Evolutionary conservation across 1,140 invertebrate species (phyloP).

Genomic region (Octopus sinensis): DNA sequence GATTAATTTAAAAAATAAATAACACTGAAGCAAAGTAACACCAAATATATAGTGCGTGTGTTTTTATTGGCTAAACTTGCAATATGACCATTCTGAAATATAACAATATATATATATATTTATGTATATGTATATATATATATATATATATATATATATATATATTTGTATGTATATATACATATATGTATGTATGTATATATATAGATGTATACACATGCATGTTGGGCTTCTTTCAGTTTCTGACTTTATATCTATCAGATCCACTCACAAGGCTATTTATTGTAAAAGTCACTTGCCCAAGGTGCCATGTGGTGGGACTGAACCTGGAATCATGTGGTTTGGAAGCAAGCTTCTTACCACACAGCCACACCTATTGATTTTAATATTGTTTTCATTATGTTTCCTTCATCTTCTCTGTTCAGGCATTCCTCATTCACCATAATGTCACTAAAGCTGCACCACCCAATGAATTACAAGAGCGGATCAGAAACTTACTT

Average conservation of each 20-base stretch:
- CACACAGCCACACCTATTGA: too few species aligned
- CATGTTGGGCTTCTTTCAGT: background rate
- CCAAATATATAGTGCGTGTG: too few species aligned
- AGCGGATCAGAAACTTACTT: slow-evolving; percentile 73
- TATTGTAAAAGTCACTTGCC: too few species aligned
- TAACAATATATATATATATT: background rate
- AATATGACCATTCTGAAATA: too few species aligned
- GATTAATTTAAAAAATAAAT: too few species aligned
- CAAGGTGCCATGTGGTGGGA: too few species aligned
- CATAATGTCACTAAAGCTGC: slow-evolving; percentile 77
- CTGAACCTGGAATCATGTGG: too few species aligned
- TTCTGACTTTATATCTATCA: background rate
- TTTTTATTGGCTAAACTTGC: too few species aligned
- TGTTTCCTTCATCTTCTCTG: background rate
- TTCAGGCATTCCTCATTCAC: slow-evolving; percentile 74
- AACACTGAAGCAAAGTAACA: too few species aligned
- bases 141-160: background rate
- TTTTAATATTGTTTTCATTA: too few species aligned
- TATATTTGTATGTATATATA: background rate
- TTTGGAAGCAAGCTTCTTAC: too few species aligned
- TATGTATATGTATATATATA: background rate
- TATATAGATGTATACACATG: background rate
- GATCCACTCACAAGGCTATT: too few species aligned
- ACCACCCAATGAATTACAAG: slow-evolving; percentile 72
- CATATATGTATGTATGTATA: background rate